phyloP scores from a whole-genome alignment of 2,113 vertebrate genomes.

The Coreoperca whiteheadi region DNA sequence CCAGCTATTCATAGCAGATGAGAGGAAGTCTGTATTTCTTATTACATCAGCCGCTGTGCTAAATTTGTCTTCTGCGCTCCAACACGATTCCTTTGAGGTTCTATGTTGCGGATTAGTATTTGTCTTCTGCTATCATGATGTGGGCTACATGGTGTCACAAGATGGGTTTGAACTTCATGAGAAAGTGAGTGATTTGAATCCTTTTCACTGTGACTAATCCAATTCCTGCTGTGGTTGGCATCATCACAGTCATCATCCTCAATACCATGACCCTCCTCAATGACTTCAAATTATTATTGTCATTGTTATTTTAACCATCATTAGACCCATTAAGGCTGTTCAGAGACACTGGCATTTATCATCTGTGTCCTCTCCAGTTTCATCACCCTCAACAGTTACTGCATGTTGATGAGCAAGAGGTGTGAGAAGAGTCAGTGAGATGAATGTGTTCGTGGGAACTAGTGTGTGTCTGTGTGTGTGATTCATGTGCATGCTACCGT shows the following conservation, averaged over 20 bases:
- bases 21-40: constrained; percentile 33
- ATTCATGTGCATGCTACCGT: background rate
- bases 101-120: constrained; percentile 2
- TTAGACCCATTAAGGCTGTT: constrained; percentile 28
- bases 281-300: constrained; percentile 25
- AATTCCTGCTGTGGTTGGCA: background rate
- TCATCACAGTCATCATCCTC: background rate
- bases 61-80: constrained; percentile 29
- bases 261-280: background rate
- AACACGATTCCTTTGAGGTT: background rate
- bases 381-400: constrained; percentile 34
- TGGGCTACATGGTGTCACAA: background rate
- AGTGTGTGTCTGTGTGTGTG: constrained; percentile 29
- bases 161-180: constrained; percentile 1
- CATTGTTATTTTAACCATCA: constrained; percentile 36
- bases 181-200: background rate
- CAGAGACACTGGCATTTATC: constrained; percentile 40
- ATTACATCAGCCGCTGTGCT: constrained; percentile 13
- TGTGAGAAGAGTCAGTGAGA: constrained; percentile 44
- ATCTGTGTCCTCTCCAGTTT: constrained; percentile 37
- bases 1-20: constrained; percentile 44
- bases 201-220: background rate
- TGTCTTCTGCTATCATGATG: background rate
- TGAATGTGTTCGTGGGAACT: constrained; percentile 17
- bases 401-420: constrained; percentile 66